These are phyloP conservation scores for Lordiphosa clarofinis DNA, from an alignment of 1,140 invertebrate genomes.

Conservation along the genomic window DNA sequence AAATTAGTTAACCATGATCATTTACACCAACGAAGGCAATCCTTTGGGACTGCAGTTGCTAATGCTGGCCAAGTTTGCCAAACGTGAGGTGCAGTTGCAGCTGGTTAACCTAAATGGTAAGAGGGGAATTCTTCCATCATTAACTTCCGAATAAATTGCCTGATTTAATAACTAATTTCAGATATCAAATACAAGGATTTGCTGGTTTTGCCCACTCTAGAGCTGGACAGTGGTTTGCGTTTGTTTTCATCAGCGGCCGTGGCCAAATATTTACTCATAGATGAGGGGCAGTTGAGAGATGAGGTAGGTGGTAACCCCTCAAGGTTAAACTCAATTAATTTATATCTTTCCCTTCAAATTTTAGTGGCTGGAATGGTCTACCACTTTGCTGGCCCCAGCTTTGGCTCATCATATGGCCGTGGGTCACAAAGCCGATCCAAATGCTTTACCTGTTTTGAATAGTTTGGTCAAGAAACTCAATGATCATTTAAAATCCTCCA, in stretches of 20 bases:
- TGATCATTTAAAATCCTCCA: conserved; percentile 69
- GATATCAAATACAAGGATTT: conserved; percentile 59
- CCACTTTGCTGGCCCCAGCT: conserved; percentile 84
- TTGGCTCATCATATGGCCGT: conserved; percentile 79
- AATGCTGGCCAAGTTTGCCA: conserved; percentile 83
- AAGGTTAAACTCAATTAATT: conserved; percentile 62
- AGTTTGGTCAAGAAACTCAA: conserved; percentile 80
- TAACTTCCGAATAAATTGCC: conserved; percentile 18
- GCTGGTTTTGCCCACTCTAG: conserved; percentile 80
- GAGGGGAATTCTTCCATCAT: conserved; percentile 20
- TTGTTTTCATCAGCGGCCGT: conserved; percentile 83
- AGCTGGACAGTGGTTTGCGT: conserved; percentile 79
- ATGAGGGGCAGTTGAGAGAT: conserved; percentile 60
- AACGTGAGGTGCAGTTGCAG: conserved; percentile 81
- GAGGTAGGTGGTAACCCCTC: conserved; percentile 58
- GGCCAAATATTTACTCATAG: conserved; percentile 81
- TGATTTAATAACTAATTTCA: conserved; percentile 58
- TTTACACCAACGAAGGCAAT: conserved; percentile 86
- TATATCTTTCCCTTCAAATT: conserved; percentile 16
- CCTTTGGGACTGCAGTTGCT: conserved; percentile 86
- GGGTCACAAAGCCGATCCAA: conserved; percentile 80
- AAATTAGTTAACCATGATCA: conserved; percentile 81
- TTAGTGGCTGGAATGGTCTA: conserved; percentile 90
- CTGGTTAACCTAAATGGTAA: conserved; percentile 82
- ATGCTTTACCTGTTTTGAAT: conserved; percentile 80